phyloP scores from a whole-genome alignment of 2,888 invertebrate species.

The Chymomyza caudatula region DNA sequence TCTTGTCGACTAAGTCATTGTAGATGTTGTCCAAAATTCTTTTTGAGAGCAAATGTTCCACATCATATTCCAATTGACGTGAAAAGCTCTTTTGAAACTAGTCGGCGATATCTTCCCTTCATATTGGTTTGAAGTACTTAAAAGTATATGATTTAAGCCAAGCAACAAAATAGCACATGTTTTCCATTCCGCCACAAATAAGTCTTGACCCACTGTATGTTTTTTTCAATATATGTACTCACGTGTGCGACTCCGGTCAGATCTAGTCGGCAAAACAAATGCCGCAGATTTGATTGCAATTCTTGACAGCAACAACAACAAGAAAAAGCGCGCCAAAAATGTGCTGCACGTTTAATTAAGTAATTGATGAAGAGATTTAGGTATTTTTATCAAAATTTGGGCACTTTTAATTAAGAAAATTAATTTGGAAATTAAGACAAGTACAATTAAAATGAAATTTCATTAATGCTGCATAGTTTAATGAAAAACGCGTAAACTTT shows the following conservation, averaged over 20 bases:
- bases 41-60: too few relatives aligned
- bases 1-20: too few relatives aligned
- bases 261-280: not conserved
- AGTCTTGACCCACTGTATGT: constrained; percentile 26
- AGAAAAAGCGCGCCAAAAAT: constrained; percentile 1
- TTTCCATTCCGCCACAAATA: not conserved
- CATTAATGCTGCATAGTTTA: constrained; percentile 37
- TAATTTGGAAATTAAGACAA: constrained; percentile 24
- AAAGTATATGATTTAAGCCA: not conserved
- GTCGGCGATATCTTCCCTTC: too few relatives aligned
- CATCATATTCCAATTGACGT: too few relatives aligned
- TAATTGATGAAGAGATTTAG: constrained; percentile 13
- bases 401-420: constrained; percentile 10
- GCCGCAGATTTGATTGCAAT: not conserved
- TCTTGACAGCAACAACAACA: not conserved
- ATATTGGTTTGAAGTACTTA: not conserved
- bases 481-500: constrained; percentile 41
- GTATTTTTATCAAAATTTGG: constrained; percentile 33
- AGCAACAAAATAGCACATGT: constrained; percentile 16
- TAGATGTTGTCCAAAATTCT: too few relatives aligned
- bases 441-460: constrained; percentile 41
- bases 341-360: not conserved
- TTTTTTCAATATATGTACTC: constrained; percentile 19
- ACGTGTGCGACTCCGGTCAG: constrained; percentile 24
- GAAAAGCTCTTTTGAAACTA: too few relatives aligned